A percentile compares a stretch with the other conserved stretches of the same genome.
Conservation (phyloP, 2,888 invertebrate species). For the Drosophila flavopinicola region DNA sequence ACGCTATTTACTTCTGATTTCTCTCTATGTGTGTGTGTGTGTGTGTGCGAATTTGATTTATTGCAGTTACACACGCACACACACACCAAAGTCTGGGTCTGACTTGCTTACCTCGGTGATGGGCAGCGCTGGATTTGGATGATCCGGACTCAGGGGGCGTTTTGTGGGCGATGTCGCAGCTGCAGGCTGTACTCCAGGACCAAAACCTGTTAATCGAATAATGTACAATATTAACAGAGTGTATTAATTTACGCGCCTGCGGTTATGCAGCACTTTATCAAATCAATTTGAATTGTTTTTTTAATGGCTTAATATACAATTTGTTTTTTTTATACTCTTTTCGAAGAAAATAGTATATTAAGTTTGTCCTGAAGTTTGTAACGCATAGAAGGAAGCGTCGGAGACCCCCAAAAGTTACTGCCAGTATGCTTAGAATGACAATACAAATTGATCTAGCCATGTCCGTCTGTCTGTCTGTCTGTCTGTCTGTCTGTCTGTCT, state of each 20-base stretch:
- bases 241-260: constrained; percentile 8
- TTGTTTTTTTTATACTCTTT: too few relatives aligned
- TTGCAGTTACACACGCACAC: constrained; percentile 16
- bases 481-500: too few relatives aligned
- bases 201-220: constrained; percentile 84
- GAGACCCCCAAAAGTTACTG: too few relatives aligned
- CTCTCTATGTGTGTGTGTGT: constrained; percentile 14
- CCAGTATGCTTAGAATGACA: too few relatives aligned
- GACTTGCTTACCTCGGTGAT: constrained; percentile 86
- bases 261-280: constrained; percentile 11
- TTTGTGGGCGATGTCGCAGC: constrained; percentile 85
- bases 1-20: constrained; percentile 3
- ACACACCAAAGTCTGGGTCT: neutral
- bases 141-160: constrained; percentile 87
- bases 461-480: too few relatives aligned
- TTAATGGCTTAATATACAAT: too few relatives aligned
- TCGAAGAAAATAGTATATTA: too few relatives aligned
- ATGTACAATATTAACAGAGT: constrained; percentile 1
- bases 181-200: constrained; percentile 85
- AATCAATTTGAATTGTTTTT: constrained; percentile 8
- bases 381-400: too few relatives aligned
- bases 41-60: constrained; percentile 18
- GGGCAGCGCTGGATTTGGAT: constrained; percentile 88
- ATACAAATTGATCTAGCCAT: too few relatives aligned
- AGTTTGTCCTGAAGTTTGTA: too few relatives aligned